Percentiles rank a stretch among this genome's conserved stretches.
Evolutionary conservation across 2,113 vertebrate species (phyloP).

Genomic region (Microcebus ravelobensis): DNA sequence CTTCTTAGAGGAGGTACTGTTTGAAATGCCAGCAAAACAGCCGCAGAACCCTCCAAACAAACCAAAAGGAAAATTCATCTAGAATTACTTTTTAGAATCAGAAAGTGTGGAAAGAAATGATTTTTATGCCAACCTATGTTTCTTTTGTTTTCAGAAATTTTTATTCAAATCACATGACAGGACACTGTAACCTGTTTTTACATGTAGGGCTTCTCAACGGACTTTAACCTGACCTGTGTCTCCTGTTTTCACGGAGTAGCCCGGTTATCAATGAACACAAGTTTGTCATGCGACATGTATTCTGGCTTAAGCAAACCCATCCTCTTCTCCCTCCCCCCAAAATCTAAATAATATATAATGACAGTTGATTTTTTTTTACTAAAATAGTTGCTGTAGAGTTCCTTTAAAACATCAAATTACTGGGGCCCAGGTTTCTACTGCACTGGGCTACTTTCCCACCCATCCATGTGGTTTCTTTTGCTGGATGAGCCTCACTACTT

Average conservation of each 20-base stretch:
- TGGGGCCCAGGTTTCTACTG: neutral
- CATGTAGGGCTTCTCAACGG: neutral
- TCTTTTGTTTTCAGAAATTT: slow-evolving; percentile 27
- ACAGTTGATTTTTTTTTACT: neutral
- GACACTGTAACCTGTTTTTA: neutral
- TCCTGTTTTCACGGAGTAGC: neutral
- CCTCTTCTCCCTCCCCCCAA: rapidly evolving
- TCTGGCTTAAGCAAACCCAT: neutral
- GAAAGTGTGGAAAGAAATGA: neutral
- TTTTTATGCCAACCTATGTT: neutral
- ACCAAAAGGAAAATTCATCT: neutral
- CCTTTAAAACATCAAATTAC: neutral
- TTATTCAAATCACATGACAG: neutral
- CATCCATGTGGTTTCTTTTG: neutral
- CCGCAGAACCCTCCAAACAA: neutral
- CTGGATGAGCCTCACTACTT: neutral
- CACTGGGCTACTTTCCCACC: neutral
- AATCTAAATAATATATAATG: neutral
- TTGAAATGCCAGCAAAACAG: neutral
- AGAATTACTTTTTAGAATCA: neutral
- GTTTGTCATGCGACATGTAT: neutral
- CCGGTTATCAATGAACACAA: neutral
- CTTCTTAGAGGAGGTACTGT: neutral
- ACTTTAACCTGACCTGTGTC: neutral
- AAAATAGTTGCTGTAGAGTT: neutral